Evolutionary conservation across 35 echinoderm and acorn worm genomes (phyloP).

Genomic region (Lytechinus pictus): DNA sequence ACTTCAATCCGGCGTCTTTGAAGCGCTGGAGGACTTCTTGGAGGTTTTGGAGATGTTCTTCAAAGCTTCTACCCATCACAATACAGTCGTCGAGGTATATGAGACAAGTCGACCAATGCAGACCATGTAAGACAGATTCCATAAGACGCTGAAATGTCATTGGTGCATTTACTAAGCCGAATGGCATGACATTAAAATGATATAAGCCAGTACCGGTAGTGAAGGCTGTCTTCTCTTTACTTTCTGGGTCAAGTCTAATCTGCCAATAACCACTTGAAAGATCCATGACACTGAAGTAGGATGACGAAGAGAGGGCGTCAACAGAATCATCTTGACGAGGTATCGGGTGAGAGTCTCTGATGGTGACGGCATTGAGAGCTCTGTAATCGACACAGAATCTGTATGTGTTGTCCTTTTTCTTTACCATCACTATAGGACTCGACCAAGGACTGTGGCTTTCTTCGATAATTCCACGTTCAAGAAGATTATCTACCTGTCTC

Average conservation of each 20-base stretch:
- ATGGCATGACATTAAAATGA: constrained; percentile 77
- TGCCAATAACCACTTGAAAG: constrained; percentile 61
- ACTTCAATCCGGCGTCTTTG: constrained; percentile 54
- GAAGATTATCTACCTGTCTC: constrained; percentile 54
- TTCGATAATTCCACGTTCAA: constrained; percentile 49
- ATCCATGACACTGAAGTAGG: constrained; percentile 56
- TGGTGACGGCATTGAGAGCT: constrained; percentile 60
- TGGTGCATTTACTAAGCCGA: constrained; percentile 72
- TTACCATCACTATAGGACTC: constrained; percentile 67
- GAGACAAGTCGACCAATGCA: constrained; percentile 65
- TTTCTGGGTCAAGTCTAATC: constrained; percentile 42
- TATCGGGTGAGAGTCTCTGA: constrained; percentile 53
- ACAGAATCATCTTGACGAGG: constrained; percentile 63
- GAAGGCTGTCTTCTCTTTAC: constrained; percentile 77
- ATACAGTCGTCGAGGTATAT: constrained; percentile 75
- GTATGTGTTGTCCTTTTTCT: constrained; percentile 62
- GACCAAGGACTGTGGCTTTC: constrained; percentile 61
- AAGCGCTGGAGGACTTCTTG: constrained; percentile 51
- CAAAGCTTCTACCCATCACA: constrained; percentile 57
- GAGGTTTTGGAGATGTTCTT: constrained; percentile 60
- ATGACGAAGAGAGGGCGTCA: constrained; percentile 34
- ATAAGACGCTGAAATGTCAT: constrained; percentile 75
- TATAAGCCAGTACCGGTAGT: constrained; percentile 61
- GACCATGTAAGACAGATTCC: constrained; percentile 68
- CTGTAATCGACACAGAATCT: constrained; percentile 84